Evolutionary conservation across 2,113 vertebrate genomes (phyloP), one percentile per base, ranked within the genome.

Genomic region (Stercorarius parasiticus): DNA sequence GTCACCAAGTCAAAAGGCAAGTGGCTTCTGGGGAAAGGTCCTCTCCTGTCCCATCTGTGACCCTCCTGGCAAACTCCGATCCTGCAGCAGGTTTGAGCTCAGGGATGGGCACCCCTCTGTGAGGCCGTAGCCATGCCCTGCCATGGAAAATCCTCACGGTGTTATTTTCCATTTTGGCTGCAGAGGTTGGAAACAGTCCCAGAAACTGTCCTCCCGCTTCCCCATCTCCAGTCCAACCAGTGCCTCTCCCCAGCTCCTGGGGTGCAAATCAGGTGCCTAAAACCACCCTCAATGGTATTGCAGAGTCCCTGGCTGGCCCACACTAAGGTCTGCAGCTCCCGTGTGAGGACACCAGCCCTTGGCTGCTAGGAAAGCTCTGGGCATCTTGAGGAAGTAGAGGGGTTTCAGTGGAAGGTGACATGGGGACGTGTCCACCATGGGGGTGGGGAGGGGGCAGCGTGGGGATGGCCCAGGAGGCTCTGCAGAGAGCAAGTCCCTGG

Each of bases 1-100:
- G 98, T 99, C 92, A 99, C 99, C 88, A 99, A 96, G 90, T 97
- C 96, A 26, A 98, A 98, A 98, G 99, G 99, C 98, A 97, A 98
- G 98, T 95, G 66, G 69, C 61, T 47, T 25, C 23, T 12, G 32
- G 32, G 49, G 23, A 19, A 22, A 15, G 1, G 5, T 79, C 30
- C 74, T 16, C 29, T 86, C 26, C 55, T 59, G 47, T 53, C 82
- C 61, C 52, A 11, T 62, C 20, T 15, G 50, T 23, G 22, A 70
- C 5, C 38, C 38, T 42, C 29, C 26, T 14, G 11, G 65, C 23
- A 56, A 76, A 29, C 43, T 4, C 26, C 15, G 25, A 14, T 62
- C 50, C 36, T 12, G 21, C 23, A 53, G 40, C n/a, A 36, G 50
- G 38, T 50, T 32, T 71, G 69, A 55, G 65, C 45, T 52, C 38